Evolutionary conservation across 1,140 invertebrate species (phyloP).

Genomic region (Achatina immaculata): DNA sequence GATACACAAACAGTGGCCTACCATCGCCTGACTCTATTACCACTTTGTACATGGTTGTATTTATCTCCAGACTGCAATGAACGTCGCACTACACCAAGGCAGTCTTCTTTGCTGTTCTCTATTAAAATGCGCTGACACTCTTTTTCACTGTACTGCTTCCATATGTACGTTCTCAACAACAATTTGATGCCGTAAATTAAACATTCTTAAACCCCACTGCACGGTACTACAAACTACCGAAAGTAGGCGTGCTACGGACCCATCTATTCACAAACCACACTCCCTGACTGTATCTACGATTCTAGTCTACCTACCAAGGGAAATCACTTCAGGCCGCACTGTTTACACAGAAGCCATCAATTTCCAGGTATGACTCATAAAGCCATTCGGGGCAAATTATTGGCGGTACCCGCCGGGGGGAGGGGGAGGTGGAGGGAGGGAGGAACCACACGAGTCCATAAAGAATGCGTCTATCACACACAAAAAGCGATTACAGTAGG

Average conservation of each 20-base stretch:
- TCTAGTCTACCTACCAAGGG: background rate
- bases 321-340: background rate
- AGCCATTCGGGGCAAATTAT: too few species aligned
- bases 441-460: too few species aligned
- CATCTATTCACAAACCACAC: background rate
- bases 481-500: background rate
- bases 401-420: too few species aligned
- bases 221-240: background rate
- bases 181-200: background rate
- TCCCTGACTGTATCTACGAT: background rate
- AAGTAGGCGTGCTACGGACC: background rate
- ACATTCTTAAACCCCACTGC: background rate
- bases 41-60: too few species aligned
- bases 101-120: too few species aligned
- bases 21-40: too few species aligned
- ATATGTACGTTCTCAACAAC: too few species aligned
- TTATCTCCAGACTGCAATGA: background rate
- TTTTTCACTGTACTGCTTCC: too few species aligned
- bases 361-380: background rate
- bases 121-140: too few species aligned
- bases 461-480: background rate
- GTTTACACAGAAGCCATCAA: background rate
- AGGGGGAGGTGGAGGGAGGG: too few species aligned
- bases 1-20: too few species aligned
- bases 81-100: background rate